Conservation (phyloP, 2,888 invertebrate species). For the Asteroscopus sphinx region DNA sequence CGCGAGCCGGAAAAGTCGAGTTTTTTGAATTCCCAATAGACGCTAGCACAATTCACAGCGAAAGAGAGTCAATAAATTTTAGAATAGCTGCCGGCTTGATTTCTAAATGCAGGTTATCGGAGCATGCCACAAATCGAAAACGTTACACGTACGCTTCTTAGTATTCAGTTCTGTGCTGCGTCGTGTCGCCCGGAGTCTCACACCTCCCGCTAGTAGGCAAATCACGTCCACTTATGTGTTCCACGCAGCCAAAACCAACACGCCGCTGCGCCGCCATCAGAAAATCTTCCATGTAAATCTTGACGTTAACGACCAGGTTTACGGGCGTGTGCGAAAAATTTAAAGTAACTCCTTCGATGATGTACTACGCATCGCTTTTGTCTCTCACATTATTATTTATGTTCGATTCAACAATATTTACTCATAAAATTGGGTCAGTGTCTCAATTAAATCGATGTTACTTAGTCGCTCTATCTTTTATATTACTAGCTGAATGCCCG, state of each 20-base stretch:
- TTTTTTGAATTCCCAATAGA: conserved; percentile 74
- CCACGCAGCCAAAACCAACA: conserved; percentile 87
- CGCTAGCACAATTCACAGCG: conserved; percentile 72
- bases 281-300: conserved; percentile 89
- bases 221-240: conserved; percentile 88
- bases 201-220: conserved; percentile 80
- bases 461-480: conserved; percentile 3
- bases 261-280: conserved; percentile 76
- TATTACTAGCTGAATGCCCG: too few relatives aligned
- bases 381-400: conserved; percentile 36
- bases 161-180: conserved; percentile 82
- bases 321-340: conserved; percentile 83
- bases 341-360: conserved; percentile 66
- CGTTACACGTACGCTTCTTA: conserved; percentile 85
- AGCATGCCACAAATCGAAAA: conserved; percentile 87
- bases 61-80: conserved; percentile 87
- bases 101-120: conserved; percentile 89
- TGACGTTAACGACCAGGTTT: conserved; percentile 87
- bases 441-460: conserved; percentile 14
- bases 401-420: conserved; percentile 27
- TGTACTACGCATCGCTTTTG: conserved; percentile 47
- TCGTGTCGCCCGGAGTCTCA: conserved; percentile 80
- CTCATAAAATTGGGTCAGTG: conserved; percentile 19
- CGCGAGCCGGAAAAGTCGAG: conserved; percentile 63
- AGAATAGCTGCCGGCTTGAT: conserved; percentile 84